Base-by-base conservation (phyloP, 2,113 vertebrate species). In the Melanostigma gelatinosum region DNA sequence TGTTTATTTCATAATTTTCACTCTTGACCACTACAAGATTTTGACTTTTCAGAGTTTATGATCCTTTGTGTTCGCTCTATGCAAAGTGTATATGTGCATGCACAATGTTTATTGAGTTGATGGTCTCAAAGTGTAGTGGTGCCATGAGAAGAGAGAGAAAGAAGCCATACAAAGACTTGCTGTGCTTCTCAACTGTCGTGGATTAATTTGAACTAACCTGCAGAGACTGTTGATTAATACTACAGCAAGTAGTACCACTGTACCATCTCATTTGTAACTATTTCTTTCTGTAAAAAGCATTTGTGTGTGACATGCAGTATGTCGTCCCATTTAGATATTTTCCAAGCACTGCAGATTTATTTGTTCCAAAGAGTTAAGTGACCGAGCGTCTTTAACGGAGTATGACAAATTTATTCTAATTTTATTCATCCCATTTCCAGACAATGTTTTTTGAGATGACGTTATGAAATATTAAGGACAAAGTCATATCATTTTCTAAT, bases 131-230 rank as follows among this genome's bases (percentile, higher is more conserved):
- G 52, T 62, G 40, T 42, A 66, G 75, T 54, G 54, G 72, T 83
- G 76, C 75, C 70, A 66, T 60, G 72, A 16, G 63, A 20, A 62
- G 5, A 58, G 69, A 52, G 34, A 66, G 18, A 69, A 68, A 77
- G 83, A 86, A 91, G 85, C 88, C 90, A 90, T 91, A 89, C 90
- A 89, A 69, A 74, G 76, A 83, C 64, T 66, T 46, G 66, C 29
- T 60, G 63, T 24, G 46, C 61, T 48, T 48, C 29, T 71, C 34
- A 40, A 58, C 54, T 58, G 40, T 44, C 55, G 48, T 62, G 71
- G 55, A 75, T 77, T 72, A 1, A 85, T 82, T 34, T 67, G 24
- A 78, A 42, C 18, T 50, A 20, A 29, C 29, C 67, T 85, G 73
- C 83, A 78, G 65, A 68, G 65, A 83, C 55, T 46, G 4, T 54